Conservation (phyloP, 2,113 vertebrate genomes). For the Cacatua alba region DNA sequence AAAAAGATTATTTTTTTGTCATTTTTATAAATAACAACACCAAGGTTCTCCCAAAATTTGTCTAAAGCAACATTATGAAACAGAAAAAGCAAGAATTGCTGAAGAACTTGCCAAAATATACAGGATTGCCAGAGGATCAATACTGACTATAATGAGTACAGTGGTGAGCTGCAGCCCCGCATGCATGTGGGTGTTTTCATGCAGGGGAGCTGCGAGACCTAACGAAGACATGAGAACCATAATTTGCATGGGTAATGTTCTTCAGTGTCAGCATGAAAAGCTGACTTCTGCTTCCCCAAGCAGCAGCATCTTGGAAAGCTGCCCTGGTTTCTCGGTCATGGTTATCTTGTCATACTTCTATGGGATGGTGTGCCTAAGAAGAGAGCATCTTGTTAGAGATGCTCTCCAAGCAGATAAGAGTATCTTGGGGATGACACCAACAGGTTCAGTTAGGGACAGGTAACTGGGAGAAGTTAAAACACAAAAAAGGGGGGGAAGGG, state of each 20-base stretch:
- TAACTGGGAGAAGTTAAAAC: not conserved
- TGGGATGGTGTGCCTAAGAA: not conserved
- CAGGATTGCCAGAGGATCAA: not conserved
- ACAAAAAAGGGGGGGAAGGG: rapidly evolving
- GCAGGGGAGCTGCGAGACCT: not conserved
- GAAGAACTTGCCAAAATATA: not conserved
- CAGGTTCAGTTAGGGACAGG: not conserved
- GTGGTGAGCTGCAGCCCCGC: not conserved
- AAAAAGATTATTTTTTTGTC: not conserved
- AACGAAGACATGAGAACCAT: not conserved
- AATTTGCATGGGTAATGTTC: not conserved
- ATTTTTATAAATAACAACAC: not conserved
- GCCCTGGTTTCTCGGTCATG: not conserved
- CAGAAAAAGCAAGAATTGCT: not conserved
- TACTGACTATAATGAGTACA: not conserved
- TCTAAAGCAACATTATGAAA: not conserved
- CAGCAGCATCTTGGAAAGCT: not conserved
- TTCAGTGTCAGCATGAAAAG: not conserved
- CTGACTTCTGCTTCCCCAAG: not conserved
- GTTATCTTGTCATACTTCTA: not conserved
- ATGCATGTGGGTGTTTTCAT: rapidly evolving
- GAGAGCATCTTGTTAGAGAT: not conserved
- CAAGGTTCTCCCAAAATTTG: not conserved
- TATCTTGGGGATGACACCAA: not conserved
- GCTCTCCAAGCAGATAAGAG: not conserved